Evolutionary conservation across 2,888 invertebrate genomes (phyloP).

Genomic region (Orchesellides sinensis): DNA sequence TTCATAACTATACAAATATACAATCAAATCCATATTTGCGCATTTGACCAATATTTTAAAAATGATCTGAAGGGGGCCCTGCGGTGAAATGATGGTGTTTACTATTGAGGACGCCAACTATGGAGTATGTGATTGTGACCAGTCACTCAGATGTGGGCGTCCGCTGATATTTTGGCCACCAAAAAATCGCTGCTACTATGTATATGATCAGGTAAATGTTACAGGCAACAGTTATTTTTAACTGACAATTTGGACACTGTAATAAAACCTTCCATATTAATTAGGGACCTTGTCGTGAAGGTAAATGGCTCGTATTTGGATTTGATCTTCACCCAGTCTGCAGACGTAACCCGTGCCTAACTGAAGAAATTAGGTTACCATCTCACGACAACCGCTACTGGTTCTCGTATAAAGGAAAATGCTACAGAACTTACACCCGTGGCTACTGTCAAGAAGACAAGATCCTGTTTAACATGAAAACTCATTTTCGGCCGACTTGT

Average conservation of each 20-base stretch:
- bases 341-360: conserved; percentile 45
- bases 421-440: conserved; percentile 57
- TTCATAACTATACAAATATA: background rate
- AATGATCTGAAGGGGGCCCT: conserved; percentile 53
- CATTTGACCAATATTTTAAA: background rate
- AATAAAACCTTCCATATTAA: too few relatives aligned
- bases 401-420: conserved; percentile 55
- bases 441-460: conserved; percentile 61
- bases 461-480: conserved; percentile 64
- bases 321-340: conserved; percentile 67
- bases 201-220: conserved; percentile 40
- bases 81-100: conserved; percentile 66
- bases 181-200: conserved; percentile 59
- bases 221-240: too few relatives aligned
- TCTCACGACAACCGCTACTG: conserved; percentile 55
- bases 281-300: conserved; percentile 62
- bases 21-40: background rate
- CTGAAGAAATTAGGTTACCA: conserved; percentile 27
- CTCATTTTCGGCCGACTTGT: conserved; percentile 70
- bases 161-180: conserved; percentile 63
- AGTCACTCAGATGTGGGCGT: conserved; percentile 55
- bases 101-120: conserved; percentile 57
- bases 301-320: conserved; percentile 67
- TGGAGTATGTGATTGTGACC: conserved; percentile 66
- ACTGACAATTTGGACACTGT: background rate